A percentile compares a stretch with the other conserved stretches of the same genome.
These are phyloP conservation scores for Ginglymostoma cirratum DNA, from an alignment of 2,113 vertebrate genomes.

Conservation along the genomic window DNA sequence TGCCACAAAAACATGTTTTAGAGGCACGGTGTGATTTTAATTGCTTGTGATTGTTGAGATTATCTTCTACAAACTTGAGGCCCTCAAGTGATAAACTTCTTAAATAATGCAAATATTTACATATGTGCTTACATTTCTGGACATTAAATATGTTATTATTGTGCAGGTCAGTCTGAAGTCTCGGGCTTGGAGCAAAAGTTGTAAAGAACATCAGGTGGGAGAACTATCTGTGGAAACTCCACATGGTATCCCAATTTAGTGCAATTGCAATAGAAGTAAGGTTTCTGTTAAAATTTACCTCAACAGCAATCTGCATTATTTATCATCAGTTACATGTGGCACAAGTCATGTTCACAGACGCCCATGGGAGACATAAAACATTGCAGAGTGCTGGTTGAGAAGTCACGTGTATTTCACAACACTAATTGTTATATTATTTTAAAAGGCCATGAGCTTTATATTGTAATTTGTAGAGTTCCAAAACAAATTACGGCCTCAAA, in stretches of 20 bases:
- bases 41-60: neutral
- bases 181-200: neutral
- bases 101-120: neutral
- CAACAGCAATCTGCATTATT: neutral
- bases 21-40: neutral
- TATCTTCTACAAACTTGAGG: neutral
- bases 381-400: neutral
- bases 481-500: slow-evolving; percentile 19
- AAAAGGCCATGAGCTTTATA: neutral
- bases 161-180: neutral
- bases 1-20: neutral
- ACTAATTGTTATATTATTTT: neutral
- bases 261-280: neutral
- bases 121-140: neutral
- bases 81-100: neutral
- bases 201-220: neutral
- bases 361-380: neutral
- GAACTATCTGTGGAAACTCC: neutral
- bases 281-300: neutral
- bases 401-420: neutral
- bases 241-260: neutral
- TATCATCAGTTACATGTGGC: neutral
- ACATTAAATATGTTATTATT: neutral
- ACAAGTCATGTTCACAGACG: neutral
- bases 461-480: neutral